Percentiles rank a stretch among this genome's conserved stretches.
Conservation (phyloP, 2,888 invertebrate genomes). For the Cataglyphis cursor region DNA sequence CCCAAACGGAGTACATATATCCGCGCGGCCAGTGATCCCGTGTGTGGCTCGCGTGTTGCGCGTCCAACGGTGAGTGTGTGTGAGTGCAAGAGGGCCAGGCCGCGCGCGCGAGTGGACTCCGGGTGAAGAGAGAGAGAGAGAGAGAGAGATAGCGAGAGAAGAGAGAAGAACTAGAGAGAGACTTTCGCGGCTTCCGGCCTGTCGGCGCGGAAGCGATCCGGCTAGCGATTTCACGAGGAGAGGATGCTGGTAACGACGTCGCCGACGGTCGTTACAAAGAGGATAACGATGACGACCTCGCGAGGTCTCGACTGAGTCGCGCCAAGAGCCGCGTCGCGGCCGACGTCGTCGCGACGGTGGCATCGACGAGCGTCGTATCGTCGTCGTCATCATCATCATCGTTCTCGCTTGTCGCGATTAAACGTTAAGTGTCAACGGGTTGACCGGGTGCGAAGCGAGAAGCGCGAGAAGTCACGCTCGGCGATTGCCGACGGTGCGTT, state of each 20-base stretch:
- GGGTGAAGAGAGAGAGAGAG: not conserved
- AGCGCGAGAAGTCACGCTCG: not conserved
- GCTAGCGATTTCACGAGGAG: not conserved
- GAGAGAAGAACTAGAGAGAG: constrained; percentile 9
- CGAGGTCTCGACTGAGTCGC: constrained; percentile 84
- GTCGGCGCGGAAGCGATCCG: constrained; percentile 47
- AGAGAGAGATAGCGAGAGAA: not conserved
- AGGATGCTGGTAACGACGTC: constrained; percentile 46
- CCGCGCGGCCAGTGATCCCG: constrained; percentile 58
- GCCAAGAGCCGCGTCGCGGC: constrained; percentile 49
- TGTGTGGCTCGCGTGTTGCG: constrained; percentile 52
- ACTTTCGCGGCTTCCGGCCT: constrained; percentile 55
- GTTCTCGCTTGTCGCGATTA: not conserved
- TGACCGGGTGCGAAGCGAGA: not conserved
- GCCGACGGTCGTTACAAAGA: constrained; percentile 49
- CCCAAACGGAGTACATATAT: constrained; percentile 28
- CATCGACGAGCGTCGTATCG: constrained; percentile 23
- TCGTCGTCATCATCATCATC: constrained; percentile 29
- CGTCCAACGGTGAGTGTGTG: constrained; percentile 40
- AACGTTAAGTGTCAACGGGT: constrained; percentile 5
- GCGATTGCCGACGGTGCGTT: constrained; percentile 49
- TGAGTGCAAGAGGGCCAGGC: constrained; percentile 40
- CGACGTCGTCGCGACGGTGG: constrained; percentile 70
- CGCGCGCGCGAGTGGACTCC: constrained; percentile 27
- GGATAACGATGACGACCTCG: constrained; percentile 63